Evolutionary conservation across 2,113 vertebrate species (phyloP).

Genomic region (Turdus rufiventris): DNA sequence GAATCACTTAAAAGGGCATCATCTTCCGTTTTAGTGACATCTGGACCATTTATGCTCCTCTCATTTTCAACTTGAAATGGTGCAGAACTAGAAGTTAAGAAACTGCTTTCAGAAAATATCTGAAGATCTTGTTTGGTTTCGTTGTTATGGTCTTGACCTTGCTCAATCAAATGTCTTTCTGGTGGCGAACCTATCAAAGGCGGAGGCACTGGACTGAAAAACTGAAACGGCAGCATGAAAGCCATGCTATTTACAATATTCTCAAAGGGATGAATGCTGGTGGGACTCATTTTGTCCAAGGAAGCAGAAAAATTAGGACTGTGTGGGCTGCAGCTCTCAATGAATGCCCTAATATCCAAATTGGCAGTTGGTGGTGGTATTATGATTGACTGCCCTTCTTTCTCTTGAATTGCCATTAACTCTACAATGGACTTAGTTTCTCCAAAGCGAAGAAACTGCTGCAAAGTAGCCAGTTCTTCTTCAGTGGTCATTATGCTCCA

Average conservation of each 20-base stretch:
- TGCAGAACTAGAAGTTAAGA: slow-evolving; percentile 70
- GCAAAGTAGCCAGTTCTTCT: slow-evolving; percentile 92
- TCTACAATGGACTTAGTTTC: slow-evolving; percentile 98
- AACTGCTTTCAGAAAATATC: slow-evolving; percentile 71
- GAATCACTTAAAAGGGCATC: slow-evolving; percentile 82
- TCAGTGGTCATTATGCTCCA: slow-evolving; percentile 98
- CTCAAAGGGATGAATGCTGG: slow-evolving; percentile 88
- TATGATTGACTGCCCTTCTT: slow-evolving; percentile 86
- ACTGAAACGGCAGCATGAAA: slow-evolving; percentile 94
- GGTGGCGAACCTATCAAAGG: slow-evolving; percentile 84
- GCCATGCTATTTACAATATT: slow-evolving; percentile 92
- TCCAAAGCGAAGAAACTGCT: slow-evolving; percentile 97
- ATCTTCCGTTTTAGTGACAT: slow-evolving; percentile 80
- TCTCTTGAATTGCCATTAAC: slow-evolving; percentile 95
- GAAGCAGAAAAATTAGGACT: slow-evolving; percentile 71
- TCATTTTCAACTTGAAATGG: slow-evolving; percentile 79
- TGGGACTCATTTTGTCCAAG: slow-evolving; percentile 79
- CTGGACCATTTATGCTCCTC: slow-evolving; percentile 66
- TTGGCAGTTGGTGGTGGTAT: slow-evolving; percentile 83
- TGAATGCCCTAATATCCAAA: slow-evolving; percentile 93
- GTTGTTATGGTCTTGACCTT: slow-evolving; percentile 66
- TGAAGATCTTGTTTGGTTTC: slow-evolving; percentile 72
- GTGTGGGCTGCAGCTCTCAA: slow-evolving; percentile 86
- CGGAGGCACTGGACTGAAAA: slow-evolving; percentile 87
- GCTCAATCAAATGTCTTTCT: slow-evolving; percentile 76